These are phyloP conservation scores for Zosterops lateralis DNA, from an alignment of 2,113 vertebrate genomes.

Conservation along the genomic window DNA sequence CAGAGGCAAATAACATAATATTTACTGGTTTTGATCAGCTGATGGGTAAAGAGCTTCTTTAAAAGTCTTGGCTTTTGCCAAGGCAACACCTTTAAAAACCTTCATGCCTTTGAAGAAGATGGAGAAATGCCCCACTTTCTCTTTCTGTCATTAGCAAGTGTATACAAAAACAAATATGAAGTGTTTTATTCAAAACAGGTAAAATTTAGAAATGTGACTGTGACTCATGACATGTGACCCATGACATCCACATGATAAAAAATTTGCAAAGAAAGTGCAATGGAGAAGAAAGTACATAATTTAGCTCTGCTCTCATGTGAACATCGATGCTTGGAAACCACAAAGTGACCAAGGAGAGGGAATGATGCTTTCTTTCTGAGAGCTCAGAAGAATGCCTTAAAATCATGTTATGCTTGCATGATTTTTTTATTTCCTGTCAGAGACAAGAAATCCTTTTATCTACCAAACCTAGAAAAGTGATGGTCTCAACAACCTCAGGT, in stretches of 20 bases:
- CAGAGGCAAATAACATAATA: not conserved
- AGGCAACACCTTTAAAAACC: not conserved
- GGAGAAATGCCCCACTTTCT: not conserved
- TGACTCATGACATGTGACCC: not conserved
- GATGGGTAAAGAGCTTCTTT: slow-evolving; percentile 10
- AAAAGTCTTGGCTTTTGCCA: not conserved
- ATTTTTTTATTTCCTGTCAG: not conserved
- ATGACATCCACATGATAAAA: not conserved
- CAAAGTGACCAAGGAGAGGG: not conserved
- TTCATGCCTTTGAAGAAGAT: not conserved
- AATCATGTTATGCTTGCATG: not conserved
- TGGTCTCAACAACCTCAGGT: not conserved
- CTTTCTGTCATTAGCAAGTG: not conserved
- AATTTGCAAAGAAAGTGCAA: not conserved
- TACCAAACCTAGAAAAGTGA: not conserved
- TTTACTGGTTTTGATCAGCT: slow-evolving; percentile 13
- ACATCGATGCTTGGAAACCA: not conserved
- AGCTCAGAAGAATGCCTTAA: not conserved
- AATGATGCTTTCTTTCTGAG: not conserved
- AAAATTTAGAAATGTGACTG: not conserved
- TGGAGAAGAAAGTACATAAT: not conserved
- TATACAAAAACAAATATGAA: not conserved
- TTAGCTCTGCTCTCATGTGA: not conserved
- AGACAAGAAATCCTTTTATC: not conserved
- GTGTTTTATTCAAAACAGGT: not conserved